Evolutionary conservation across 2,797 vertebrate genomes (phyloP).

Genomic region (Acanthurus leucopareius): DNA sequence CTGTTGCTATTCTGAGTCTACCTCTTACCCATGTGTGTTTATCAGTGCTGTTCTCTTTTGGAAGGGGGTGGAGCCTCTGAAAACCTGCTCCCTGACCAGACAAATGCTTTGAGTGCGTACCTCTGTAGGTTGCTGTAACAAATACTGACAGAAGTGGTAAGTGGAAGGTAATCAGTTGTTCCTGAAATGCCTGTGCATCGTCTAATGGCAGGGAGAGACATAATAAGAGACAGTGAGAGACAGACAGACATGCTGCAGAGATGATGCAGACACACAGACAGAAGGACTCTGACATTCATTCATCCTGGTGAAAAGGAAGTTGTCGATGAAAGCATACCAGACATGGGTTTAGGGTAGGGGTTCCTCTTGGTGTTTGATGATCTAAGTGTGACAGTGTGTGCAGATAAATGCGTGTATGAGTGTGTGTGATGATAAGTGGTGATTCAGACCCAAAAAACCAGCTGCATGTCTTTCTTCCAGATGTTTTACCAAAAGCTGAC

Average conservation of each 20-base stretch:
- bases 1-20: slow-evolving; percentile 66
- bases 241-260: neutral
- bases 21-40: slow-evolving; percentile 56
- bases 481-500: slow-evolving; percentile 47
- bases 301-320: neutral
- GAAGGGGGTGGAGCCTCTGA: slow-evolving; percentile 42
- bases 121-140: neutral
- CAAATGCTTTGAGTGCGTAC: slow-evolving; percentile 4
- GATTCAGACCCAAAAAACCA: slow-evolving; percentile 49
- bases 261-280: slow-evolving; percentile 4
- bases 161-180: neutral
- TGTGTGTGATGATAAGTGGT: slow-evolving; percentile 26
- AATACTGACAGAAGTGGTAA: neutral
- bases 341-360: slow-evolving; percentile 6
- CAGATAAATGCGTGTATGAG: neutral
- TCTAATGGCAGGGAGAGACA: neutral
- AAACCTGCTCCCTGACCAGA: slow-evolving; percentile 21
- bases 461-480: slow-evolving; percentile 51
- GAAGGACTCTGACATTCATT: slow-evolving; percentile 5
- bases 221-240: neutral
- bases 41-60: slow-evolving; percentile 50
- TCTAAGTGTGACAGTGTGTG: slow-evolving; percentile 16
- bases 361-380: slow-evolving; percentile 11
- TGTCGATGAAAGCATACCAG: slow-evolving; percentile 16
- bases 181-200: neutral